phyloP scores from a whole-genome alignment of 2,888 invertebrate species.

The Ernsta delagoae region DNA sequence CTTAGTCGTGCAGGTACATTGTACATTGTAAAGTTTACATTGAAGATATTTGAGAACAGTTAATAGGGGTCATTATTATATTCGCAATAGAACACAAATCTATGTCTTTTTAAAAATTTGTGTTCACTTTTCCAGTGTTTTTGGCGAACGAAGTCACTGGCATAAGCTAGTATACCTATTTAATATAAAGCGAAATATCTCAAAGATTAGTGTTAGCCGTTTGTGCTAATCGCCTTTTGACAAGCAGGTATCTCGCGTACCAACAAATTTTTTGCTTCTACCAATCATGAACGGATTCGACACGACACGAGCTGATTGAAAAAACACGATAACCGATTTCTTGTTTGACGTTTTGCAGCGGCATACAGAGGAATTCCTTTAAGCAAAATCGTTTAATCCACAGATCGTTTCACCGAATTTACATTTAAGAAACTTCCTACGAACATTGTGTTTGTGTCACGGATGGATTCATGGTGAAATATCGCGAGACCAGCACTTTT shows the following conservation, averaged over 20 bases:
- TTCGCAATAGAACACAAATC: no score
- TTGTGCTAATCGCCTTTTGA: slow-evolving; percentile 64
- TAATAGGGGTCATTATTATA: no score
- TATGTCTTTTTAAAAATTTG: no score
- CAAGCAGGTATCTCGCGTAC: slow-evolving; percentile 46
- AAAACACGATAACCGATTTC: slow-evolving; percentile 35
- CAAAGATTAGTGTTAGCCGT: slow-evolving; percentile 1
- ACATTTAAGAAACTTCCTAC: neutral
- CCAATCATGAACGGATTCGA: slow-evolving; percentile 39
- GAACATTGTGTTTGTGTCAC: neutral
- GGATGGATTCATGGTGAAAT: no score
- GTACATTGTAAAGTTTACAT: no score
- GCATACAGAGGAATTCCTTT: slow-evolving; percentile 4
- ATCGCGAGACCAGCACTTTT: no score
- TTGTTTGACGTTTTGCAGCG: slow-evolving; percentile 31
- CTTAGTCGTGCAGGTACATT: no score
- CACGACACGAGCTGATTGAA: slow-evolving; percentile 43
- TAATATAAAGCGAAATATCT: neutral
- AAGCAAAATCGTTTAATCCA: slow-evolving; percentile 22
- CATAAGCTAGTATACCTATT: neutral
- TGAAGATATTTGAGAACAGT: no score
- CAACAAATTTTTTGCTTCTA: slow-evolving; percentile 58
- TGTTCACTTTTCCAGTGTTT: no score
- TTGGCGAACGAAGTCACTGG: no score
- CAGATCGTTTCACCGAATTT: neutral